These are phyloP conservation scores for Aeoliscus strigatus DNA, from an alignment of 2,797 vertebrate genomes.

Conservation along the genomic window DNA sequence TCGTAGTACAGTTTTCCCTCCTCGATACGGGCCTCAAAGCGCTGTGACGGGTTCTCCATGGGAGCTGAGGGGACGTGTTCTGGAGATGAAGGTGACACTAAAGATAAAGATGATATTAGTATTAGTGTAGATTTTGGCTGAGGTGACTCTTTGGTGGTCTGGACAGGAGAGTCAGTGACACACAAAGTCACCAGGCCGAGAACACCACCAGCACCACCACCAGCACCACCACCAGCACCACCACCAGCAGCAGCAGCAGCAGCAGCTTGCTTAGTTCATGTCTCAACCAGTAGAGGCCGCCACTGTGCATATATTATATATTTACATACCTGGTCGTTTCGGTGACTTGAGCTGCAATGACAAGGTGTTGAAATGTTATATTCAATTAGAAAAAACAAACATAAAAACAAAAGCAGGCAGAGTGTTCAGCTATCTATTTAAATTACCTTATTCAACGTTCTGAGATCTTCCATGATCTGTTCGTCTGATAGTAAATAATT, in stretches of 20 bases:
- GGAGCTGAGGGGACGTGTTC: conserved; percentile 88
- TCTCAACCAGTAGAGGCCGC: too few species aligned
- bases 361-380: conserved; percentile 45
- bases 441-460: conserved; percentile 90
- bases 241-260: too few species aligned
- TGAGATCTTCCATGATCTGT: conserved; percentile 97
- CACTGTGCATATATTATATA: too few species aligned
- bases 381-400: not conserved
- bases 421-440: not conserved
- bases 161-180: not conserved
- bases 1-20: conserved; percentile 99
- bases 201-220: too few species aligned
- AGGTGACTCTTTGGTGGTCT: too few species aligned
- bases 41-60: conserved; percentile 86
- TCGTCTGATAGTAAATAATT: conserved; percentile 97
- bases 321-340: conserved; percentile 86
- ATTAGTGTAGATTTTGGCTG: too few species aligned
- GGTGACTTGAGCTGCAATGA: conserved; percentile 90
- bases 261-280: too few species aligned
- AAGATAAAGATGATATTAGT: too few species aligned
- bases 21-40: conserved; percentile 95
- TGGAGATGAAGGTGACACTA: conserved; percentile 90
- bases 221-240: too few species aligned
- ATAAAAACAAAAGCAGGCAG: too few species aligned
- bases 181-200: too few species aligned